Evolutionary conservation across 2,888 invertebrate species (phyloP), one percentile per base, ranked within the genome.

Genomic region (Protonemura montana): DNA sequence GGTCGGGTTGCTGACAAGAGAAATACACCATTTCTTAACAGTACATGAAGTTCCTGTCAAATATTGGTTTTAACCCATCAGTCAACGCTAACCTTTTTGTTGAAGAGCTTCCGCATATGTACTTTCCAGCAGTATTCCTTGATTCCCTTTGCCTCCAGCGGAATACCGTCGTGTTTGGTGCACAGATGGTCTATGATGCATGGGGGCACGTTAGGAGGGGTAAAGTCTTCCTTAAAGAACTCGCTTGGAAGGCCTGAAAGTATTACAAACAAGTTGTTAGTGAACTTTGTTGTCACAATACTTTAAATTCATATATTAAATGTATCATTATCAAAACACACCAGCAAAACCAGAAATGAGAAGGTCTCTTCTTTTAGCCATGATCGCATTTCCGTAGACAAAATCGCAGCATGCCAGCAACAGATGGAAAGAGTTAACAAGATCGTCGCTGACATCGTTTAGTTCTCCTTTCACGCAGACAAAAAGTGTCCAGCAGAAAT

Each of bases 401-500:
- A 97, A 94, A 93, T 99, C 99, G 89, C 98, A 94, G 91, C 98
- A 97, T 87, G 97, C 97, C 87, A 98, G 92, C 84, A 99, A 92
- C 83, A 99, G 93, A 91, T 99, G 98, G 90, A 97, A 98, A 88
- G 98, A 98, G 90, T 97, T 98, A 0, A 99, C 98, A 86, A 99
- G 92, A 91, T 99, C 99, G 90, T 98, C 97, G 83, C 96, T 96
- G 30, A 97, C 96, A 86, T 95, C 95, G 78, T 96, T 95, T 90
- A 97, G 96, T 90, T 97, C 96, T 85, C 96, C 97, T 92, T 97
- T 97, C 21, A 97, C 95, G 91, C 96, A 96, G 59, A 98, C 94
- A 92, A 97, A 99, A 87, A 99, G 92, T 85, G 97, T 97, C 99
- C 99, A 99, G 89, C 97, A 96, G 90, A 98, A 97, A 90, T 98